Conservation (phyloP, 2,888 invertebrate genomes). For the Empis stercorea region DNA sequence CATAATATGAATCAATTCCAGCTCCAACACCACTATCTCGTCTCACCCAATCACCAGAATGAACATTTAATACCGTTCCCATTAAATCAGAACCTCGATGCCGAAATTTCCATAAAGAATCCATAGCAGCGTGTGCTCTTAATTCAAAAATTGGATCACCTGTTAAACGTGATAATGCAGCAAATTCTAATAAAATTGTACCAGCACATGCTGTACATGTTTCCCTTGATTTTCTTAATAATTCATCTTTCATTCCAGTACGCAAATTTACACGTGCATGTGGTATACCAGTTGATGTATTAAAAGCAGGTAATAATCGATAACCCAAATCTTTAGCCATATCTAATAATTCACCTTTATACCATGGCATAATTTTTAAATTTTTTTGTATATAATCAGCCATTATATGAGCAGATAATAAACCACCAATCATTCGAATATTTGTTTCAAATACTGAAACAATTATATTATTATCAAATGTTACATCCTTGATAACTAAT, state of each 20-base stretch:
- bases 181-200: slow-evolving; percentile 95
- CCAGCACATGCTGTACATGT: slow-evolving; percentile 98
- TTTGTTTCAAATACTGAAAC: slow-evolving; percentile 99
- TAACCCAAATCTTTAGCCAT: slow-evolving; percentile 90
- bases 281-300: slow-evolving; percentile 94
- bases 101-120: slow-evolving; percentile 87
- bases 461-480: slow-evolving; percentile 85
- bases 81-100: slow-evolving; percentile 83
- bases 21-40: slow-evolving; percentile 97
- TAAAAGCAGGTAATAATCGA: slow-evolving; percentile 91
- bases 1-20: slow-evolving; percentile 97
- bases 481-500: slow-evolving; percentile 72
- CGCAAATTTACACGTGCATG: slow-evolving; percentile 86
- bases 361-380: slow-evolving; percentile 66
- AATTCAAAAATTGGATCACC: slow-evolving; percentile 87
- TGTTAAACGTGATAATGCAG: slow-evolving; percentile 83
- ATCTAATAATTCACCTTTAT: slow-evolving; percentile 70
- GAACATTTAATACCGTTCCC: slow-evolving; percentile 95
- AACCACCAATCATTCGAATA: slow-evolving; percentile 90
- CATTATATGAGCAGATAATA: slow-evolving; percentile 84
- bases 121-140: slow-evolving; percentile 93
- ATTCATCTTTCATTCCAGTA: slow-evolving; percentile 65
- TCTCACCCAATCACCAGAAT: slow-evolving; percentile 95
- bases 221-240: slow-evolving; percentile 63
- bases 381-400: slow-evolving; percentile 68